These are phyloP conservation scores for Plodia interpunctella DNA, from an alignment of 1,140 invertebrate genomes.

Conservation along the genomic window DNA sequence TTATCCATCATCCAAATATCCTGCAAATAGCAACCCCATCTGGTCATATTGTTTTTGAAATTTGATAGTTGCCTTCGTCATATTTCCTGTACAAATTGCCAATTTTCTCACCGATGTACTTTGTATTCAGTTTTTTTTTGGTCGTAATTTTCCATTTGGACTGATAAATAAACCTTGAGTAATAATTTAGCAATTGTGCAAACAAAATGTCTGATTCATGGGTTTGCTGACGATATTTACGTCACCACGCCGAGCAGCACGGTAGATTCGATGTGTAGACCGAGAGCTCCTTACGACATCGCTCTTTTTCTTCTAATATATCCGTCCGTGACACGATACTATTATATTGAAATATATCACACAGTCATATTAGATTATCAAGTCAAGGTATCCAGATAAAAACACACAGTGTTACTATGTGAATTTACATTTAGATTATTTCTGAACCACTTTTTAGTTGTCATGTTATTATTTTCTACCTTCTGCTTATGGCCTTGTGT, in stretches of 20 bases:
- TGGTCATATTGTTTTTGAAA: neutral
- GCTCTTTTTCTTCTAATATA: neutral
- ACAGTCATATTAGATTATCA: neutral
- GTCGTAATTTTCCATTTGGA: neutral
- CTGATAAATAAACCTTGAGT: neutral
- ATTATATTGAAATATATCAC: neutral
- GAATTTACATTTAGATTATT: no score
- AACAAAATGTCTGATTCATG: conserved; percentile 21
- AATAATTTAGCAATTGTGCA: conserved; percentile 3
- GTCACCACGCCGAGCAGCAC: neutral
- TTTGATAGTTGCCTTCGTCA: neutral
- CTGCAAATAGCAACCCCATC: neutral
- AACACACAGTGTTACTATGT: neutral
- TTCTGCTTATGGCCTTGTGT: no score
- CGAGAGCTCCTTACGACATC: conserved; percentile 30
- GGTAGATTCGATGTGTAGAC: neutral
- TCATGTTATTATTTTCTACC: no score
- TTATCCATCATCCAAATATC: neutral
- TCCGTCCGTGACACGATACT: neutral
- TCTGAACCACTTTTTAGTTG: no score
- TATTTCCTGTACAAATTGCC: neutral
- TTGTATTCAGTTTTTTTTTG: neutral
- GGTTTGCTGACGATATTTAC: neutral
- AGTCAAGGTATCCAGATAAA: neutral
- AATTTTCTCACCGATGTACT: neutral